These are phyloP conservation scores for Oplegnathus fasciatus DNA, from an alignment of 2,113 vertebrate genomes.

Conservation along the genomic window DNA sequence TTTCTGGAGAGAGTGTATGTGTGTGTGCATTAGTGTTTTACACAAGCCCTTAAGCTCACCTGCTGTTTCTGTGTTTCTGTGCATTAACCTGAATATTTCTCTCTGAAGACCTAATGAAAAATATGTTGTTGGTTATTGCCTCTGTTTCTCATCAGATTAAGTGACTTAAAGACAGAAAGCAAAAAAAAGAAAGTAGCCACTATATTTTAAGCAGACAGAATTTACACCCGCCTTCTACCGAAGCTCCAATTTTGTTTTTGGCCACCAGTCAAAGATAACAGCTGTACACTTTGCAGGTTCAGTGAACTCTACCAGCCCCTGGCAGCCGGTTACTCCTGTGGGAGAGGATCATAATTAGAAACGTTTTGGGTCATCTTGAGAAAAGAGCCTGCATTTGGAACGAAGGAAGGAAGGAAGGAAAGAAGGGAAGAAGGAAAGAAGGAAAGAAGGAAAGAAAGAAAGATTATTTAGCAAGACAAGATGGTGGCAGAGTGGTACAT, in stretches of 20 bases:
- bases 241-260: slow-evolving; percentile 89
- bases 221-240: slow-evolving; percentile 87
- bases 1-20: slow-evolving; percentile 5
- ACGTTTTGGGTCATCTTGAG: slow-evolving; percentile 91
- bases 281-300: slow-evolving; percentile 93
- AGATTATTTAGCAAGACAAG: neutral
- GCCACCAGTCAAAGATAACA: slow-evolving; percentile 95
- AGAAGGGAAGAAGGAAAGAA: neutral
- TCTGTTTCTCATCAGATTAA: slow-evolving; percentile 84
- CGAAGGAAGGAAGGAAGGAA: neutral
- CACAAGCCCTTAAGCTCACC: slow-evolving; percentile 54
- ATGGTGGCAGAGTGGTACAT: neutral
- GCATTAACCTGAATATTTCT: slow-evolving; percentile 63
- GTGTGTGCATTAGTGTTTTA: slow-evolving; percentile 34
- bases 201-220: slow-evolving; percentile 82
- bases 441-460: neutral
- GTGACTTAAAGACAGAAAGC: slow-evolving; percentile 47
- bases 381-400: slow-evolving; percentile 59
- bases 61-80: slow-evolving; percentile 16
- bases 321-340: slow-evolving; percentile 87
- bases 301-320: slow-evolving; percentile 90
- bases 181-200: slow-evolving; percentile 66
- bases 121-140: slow-evolving; percentile 72
- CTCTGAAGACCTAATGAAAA: slow-evolving; percentile 49
- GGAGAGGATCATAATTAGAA: slow-evolving; percentile 95